Conservation (phyloP, 1,140 invertebrate genomes). For the Harpegnathos saltator region DNA sequence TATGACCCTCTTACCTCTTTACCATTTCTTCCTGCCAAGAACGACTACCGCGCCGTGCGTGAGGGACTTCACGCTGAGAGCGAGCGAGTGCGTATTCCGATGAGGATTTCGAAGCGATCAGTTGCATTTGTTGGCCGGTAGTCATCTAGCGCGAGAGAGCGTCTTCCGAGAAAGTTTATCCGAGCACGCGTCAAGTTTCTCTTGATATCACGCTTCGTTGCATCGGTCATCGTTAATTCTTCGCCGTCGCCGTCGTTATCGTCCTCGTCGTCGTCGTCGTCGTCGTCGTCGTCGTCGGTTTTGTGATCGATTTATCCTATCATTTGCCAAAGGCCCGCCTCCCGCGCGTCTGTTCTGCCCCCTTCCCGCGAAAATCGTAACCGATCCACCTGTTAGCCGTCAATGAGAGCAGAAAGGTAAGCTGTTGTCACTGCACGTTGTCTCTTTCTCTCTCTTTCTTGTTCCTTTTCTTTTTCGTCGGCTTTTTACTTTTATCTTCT, state of each 20-base stretch:
- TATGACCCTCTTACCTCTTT: constrained; percentile 79
- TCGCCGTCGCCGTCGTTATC: too few species aligned
- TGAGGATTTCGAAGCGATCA: constrained; percentile 68
- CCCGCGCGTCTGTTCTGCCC: background rate
- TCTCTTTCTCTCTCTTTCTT: background rate
- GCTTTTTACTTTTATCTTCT: background rate
- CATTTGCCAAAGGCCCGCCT: background rate
- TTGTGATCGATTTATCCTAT: background rate
- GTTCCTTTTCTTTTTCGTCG: background rate
- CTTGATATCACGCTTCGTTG: background rate
- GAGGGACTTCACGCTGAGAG: constrained; percentile 24
- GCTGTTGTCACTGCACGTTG: background rate
- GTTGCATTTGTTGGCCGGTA: constrained; percentile 71
- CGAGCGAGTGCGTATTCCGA: constrained; percentile 55
- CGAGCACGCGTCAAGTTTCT: constrained; percentile 3
- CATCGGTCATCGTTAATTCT: background rate
- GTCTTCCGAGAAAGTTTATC: constrained; percentile 27
- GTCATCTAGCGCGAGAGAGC: constrained; percentile 61
- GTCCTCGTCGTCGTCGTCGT: background rate
- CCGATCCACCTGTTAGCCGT: constrained; percentile 66
- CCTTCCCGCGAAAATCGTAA: background rate
- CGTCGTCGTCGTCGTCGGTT: background rate
- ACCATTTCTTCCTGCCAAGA: constrained; percentile 80
- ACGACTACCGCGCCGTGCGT: constrained; percentile 79
- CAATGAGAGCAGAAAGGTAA: constrained; percentile 65